Evolutionary conservation across 1,140 invertebrate species (phyloP).

Genomic region (Meloidogyne floridensis): DNA sequence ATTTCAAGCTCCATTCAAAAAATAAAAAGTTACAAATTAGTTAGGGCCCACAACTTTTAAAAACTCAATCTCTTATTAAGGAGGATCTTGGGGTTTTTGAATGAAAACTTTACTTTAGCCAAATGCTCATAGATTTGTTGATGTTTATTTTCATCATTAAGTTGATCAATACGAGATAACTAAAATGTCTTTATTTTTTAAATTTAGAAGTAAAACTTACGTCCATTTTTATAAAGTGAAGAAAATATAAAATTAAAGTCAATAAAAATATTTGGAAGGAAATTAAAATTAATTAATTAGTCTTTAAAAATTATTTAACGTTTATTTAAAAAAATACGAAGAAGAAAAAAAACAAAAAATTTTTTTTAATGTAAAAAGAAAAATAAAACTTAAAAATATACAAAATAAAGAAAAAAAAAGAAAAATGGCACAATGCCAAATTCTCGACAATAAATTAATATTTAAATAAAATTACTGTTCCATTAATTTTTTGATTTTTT

Average conservation of each 20-base stretch:
- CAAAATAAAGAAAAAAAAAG: not conserved
- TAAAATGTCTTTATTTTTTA: slow-evolving; percentile 3
- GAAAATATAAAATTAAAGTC: slow-evolving; percentile 2
- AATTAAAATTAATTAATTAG: not conserved
- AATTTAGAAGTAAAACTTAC: slow-evolving; percentile 8
- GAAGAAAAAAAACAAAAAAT: not conserved
- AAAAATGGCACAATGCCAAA: not conserved
- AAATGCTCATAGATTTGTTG: slow-evolving; percentile 14
- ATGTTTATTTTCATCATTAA: slow-evolving; percentile 9
- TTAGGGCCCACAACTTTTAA: not conserved
- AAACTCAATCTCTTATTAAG: too few species aligned
- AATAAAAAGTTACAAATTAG: too few species aligned
- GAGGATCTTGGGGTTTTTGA: too few species aligned
- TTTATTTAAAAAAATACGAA: not conserved
- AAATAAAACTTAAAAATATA: too few species aligned
- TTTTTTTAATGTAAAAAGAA: not conserved
- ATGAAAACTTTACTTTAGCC: not conserved
- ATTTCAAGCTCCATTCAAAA: too few species aligned
- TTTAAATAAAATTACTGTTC: not conserved
- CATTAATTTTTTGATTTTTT: too few species aligned
- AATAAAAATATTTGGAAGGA: not conserved
- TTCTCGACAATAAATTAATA: not conserved
- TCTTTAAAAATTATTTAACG: not conserved
- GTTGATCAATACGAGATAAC: slow-evolving; percentile 25
- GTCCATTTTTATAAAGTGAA: not conserved